A percentile compares a stretch with the other conserved stretches of the same genome.
phyloP scores from a whole-genome alignment of 2,113 vertebrate species.

The Muscicapa adusta region DNA sequence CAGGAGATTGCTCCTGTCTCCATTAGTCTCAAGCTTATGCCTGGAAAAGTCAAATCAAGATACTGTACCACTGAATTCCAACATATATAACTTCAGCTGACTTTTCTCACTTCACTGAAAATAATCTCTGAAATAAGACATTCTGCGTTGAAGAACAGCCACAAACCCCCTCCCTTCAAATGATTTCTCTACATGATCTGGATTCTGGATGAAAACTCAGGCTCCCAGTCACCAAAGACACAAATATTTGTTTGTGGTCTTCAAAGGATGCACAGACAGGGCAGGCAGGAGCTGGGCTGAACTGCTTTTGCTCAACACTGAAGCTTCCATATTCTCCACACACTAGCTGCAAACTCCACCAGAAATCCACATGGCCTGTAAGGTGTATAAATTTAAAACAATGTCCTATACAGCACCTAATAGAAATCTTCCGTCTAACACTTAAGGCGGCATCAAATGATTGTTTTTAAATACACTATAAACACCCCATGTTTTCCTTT shows the following conservation, averaged over 20 bases:
- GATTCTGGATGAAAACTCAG: not conserved
- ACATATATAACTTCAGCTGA: not conserved
- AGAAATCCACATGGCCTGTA: slow-evolving; percentile 38
- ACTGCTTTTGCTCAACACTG: not conserved
- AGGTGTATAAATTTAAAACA: slow-evolving; percentile 67
- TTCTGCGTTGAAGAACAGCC: not conserved
- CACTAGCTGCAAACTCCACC: slow-evolving; percentile 4
- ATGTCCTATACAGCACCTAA: slow-evolving; percentile 54
- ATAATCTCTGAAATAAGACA: not conserved
- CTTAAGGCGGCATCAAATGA: slow-evolving; percentile 63
- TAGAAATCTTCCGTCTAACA: slow-evolving; percentile 65
- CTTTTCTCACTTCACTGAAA: not conserved
- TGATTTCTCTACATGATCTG: not conserved
- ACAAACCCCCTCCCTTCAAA: not conserved
- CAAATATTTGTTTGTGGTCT: not conserved
- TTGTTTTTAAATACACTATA: slow-evolving; percentile 71
- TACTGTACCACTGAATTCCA: not conserved
- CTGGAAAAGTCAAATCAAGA: not conserved
- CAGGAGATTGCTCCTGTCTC: not conserved
- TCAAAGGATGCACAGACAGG: not conserved
- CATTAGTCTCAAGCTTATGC: not conserved
- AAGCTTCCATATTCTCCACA: not conserved
- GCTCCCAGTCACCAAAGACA: not conserved
- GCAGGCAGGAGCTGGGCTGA: not conserved
- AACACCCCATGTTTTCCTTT: slow-evolving; percentile 66